Conservation (phyloP, 2,888 invertebrate genomes). For the Nymphalis polychloros region DNA sequence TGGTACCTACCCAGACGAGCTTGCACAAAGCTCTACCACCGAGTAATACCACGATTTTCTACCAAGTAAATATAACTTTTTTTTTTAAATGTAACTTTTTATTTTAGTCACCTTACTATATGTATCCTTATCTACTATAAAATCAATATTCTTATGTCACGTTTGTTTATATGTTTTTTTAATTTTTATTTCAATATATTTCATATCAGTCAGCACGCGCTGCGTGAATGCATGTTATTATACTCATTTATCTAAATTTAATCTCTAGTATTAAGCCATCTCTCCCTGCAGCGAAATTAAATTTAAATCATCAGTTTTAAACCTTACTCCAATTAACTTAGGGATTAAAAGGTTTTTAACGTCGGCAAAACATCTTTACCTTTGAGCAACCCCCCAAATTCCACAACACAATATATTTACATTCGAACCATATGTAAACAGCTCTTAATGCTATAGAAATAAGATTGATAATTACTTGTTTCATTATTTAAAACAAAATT, state of each 20-base stretch:
- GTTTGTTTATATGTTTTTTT: too few species aligned
- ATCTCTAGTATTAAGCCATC: constrained; percentile 42
- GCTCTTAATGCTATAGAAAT: constrained; percentile 27
- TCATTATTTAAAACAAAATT: constrained; percentile 13
- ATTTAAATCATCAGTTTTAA: constrained; percentile 35
- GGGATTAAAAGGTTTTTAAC: constrained; percentile 37
- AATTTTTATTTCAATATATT: constrained; percentile 19
- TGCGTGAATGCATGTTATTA: constrained; percentile 39
- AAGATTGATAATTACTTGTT: constrained; percentile 37
- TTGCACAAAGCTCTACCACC: too few species aligned
- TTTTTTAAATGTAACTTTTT: too few species aligned
- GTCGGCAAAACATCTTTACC: constrained; percentile 34
- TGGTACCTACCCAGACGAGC: too few species aligned
- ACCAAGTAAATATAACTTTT: too few species aligned
- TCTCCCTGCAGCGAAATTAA: constrained; percentile 24
- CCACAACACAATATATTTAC: constrained; percentile 16
- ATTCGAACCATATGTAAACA: not conserved
- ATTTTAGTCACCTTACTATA: too few species aligned
- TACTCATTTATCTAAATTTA: constrained; percentile 49
- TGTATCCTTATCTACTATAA: too few species aligned
- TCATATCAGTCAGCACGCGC: constrained; percentile 42
- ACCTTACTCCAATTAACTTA: constrained; percentile 40
- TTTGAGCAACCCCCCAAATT: constrained; percentile 46
- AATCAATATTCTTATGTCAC: too few species aligned
- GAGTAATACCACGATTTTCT: too few species aligned